phyloP scores from a whole-genome alignment of 2,113 vertebrate genomes.

The Addax nasomaculatus region DNA sequence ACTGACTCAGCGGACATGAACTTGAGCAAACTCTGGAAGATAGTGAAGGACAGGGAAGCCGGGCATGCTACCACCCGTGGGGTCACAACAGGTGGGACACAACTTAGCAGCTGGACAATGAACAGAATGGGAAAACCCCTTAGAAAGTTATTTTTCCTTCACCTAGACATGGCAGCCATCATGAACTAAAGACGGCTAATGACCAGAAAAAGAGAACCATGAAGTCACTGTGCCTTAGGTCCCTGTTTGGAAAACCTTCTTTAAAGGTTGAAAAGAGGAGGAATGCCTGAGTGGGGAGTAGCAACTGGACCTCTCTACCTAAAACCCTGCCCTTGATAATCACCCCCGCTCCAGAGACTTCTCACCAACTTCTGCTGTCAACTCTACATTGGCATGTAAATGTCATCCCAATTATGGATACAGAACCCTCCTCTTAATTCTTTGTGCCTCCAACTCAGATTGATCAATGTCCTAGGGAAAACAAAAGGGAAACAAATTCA shows the following conservation, averaged over 20 bases:
- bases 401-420: neutral
- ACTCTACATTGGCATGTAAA: neutral
- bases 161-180: neutral
- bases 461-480: neutral
- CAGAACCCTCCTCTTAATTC: neutral
- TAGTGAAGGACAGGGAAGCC: neutral
- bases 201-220: neutral
- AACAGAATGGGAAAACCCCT: neutral
- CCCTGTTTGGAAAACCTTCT: neutral
- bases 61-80: neutral
- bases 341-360: neutral
- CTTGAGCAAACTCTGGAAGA: neutral
- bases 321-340: no score
- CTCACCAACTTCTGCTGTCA: neutral
- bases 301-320: rapidly evolving
- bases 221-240: neutral
- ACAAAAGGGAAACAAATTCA: neutral
- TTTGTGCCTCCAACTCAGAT: neutral
- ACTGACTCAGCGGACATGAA: neutral
- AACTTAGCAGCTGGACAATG: neutral
- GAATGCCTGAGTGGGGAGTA: neutral
- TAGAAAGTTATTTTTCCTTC: neutral
- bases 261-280: neutral
- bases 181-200: neutral
- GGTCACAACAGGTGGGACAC: neutral